Evolutionary conservation across 1,140 invertebrate species (phyloP), one percentile per base, ranked within the genome.

Genomic region (Sminthurides bifidus): DNA sequence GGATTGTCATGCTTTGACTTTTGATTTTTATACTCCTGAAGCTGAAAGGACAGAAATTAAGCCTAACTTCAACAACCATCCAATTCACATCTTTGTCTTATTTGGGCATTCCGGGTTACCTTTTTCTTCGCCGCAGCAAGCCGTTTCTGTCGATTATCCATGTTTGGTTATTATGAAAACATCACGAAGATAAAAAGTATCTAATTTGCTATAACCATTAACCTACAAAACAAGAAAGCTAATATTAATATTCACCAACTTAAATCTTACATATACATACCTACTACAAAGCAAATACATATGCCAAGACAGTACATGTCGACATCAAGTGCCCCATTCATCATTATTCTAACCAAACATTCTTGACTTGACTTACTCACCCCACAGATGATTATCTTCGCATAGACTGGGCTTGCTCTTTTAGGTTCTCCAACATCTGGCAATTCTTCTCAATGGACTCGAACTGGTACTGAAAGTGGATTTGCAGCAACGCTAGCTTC

Each of bases 371-470:
- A n/a, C n/a, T n/a, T n/a, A n/a, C n/a, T n/a, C n/a, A n/a, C n/a
- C n/a, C n/a, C 19, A 24, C 23, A 27, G 15, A 12, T 45, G 19
- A 41, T 55, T 49, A 63, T 50, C 61, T 56, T 23, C 61, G 44
- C 61, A 63, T 63, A 5, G 61, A 53, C 41, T 63, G 61, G 8
- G 53, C 58, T 49, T 59, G 57, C 43, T 63, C 61, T 31, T 63
- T 63, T 29, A 63, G 44, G 44, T 49, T 43, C 27, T 63, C 61
- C 8, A 63, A 38, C n/a, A 49, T 40, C 5, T 53, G 49, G 21
- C 46, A 50, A 33, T 53, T 59, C 27, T 59, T 54, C 23, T 59
- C 51, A 46, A 63, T 63, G 17, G 50, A 44, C 30, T 63, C 61
- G 46, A 37, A 63, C 30, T 63, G 61, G 27, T 58, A 63, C 26